Evolutionary conservation across 2,888 invertebrate species (phyloP), one percentile per base, ranked within the genome.

Genomic region (Lasioglossum pauxillum): DNA sequence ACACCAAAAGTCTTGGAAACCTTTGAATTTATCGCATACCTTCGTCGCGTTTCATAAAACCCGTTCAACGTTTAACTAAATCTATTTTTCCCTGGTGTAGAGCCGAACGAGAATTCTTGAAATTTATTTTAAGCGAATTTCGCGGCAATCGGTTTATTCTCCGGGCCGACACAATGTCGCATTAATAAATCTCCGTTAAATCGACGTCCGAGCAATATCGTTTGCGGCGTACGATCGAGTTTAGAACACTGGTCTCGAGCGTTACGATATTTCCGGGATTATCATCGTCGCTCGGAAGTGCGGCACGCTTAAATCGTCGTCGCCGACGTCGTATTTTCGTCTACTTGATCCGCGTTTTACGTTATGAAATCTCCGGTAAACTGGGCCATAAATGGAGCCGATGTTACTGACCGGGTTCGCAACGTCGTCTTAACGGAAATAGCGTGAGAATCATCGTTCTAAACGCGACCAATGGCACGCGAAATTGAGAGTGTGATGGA

Each of bases 121-220:
- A 73, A 78, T 82, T 73, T 73, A 78, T 73, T 64, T 72, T 41
- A 38, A 67, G 31, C 46, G 44, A 64, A 60, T 75, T 80, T 74
- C 72, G 46, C n/a, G 49, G 72, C 73, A n/a, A 71, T 46, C 19
- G 60, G 53, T 73, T 75, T 71, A 78, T 76, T 83, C 46, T 46
- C 69, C 49, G 41, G 69, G 49, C 53, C 53, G 14, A 60, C 82
- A 57, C 60, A 60, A 78, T 83, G 71, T 78, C 75, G 44, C 44
- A 75, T 49, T 83, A 79, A 79, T 83, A 79, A 73, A 85, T 79
- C 75, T 53, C 38, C 46, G 79, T 73, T 83, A 73, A 83, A 76
- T 53, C 67, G 35, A 64, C 71, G 76, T 53, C 46, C 46, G 53
- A 67, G 72, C 49, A 27, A 31, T 38, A 49, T 75, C 67, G 84